phyloP scores from a whole-genome alignment of 2,888 invertebrate species.

The Dicyrtomina minuta region DNA sequence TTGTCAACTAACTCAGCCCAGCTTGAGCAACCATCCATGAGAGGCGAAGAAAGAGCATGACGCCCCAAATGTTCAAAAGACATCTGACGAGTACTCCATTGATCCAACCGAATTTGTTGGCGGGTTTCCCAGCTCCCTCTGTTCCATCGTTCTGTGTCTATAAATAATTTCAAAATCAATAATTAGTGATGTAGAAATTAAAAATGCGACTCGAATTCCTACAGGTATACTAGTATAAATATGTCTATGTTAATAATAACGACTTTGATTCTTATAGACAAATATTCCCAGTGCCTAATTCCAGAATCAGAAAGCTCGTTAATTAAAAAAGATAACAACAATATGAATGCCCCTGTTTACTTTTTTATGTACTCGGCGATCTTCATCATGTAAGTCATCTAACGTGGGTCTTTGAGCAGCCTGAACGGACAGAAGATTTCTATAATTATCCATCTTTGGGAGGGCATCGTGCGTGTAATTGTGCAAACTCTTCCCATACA shows the following conservation, averaged over 20 bases:
- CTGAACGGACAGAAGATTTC: constrained; percentile 67
- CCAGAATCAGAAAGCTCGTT: too few relatives aligned
- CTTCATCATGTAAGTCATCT: constrained; percentile 73
- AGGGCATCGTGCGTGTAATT: constrained; percentile 65
- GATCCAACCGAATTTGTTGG: constrained; percentile 85
- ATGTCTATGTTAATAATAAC: too few relatives aligned
- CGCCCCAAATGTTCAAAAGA: constrained; percentile 62
- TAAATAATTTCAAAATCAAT: too few relatives aligned
- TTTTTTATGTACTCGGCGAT: constrained; percentile 6
- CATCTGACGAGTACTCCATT: constrained; percentile 77
- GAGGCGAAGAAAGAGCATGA: constrained; percentile 64
- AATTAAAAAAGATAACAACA: too few relatives aligned
- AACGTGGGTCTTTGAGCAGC: constrained; percentile 78
- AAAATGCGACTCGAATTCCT: too few relatives aligned
- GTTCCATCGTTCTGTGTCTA: too few relatives aligned
- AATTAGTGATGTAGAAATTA: too few relatives aligned
- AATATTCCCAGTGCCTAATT: too few relatives aligned
- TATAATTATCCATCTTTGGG: constrained; percentile 79
- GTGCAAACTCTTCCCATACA: constrained; percentile 54
- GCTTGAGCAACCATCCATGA: constrained; percentile 64
- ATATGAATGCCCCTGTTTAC: too few relatives aligned
- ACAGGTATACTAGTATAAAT: too few relatives aligned
- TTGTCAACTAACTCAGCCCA: constrained; percentile 55
- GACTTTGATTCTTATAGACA: too few relatives aligned
- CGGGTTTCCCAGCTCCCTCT: too few relatives aligned